A percentile compares a stretch with the other conserved stretches of the same genome.
These are phyloP conservation scores for Probaryconus sp. DNA, from an alignment of 1,140 invertebrate species.

Conservation along the genomic window DNA sequence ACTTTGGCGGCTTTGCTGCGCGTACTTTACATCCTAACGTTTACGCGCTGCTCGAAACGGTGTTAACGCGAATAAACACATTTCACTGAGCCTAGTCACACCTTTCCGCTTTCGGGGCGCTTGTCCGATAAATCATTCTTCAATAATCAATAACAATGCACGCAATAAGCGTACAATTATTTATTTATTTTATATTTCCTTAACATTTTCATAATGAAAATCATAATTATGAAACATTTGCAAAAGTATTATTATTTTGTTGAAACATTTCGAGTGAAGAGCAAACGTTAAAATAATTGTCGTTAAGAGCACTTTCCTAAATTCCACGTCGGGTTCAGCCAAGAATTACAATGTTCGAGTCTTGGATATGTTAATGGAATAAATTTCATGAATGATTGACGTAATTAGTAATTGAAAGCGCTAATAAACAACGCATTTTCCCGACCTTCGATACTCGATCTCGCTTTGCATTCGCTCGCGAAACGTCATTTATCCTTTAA, in stretches of 20 bases:
- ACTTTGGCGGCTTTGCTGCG: slow-evolving; percentile 33
- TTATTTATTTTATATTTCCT: too few species aligned
- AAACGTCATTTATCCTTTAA: slow-evolving; percentile 49
- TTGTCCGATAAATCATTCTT: slow-evolving; percentile 65
- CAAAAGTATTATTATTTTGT: too few species aligned
- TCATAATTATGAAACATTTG: too few species aligned
- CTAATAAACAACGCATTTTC: slow-evolving; percentile 41
- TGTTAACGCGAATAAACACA: slow-evolving; percentile 77
- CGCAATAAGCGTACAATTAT: too few species aligned
- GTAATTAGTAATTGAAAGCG: slow-evolving; percentile 6
- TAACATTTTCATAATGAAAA: too few species aligned
- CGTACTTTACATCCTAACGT: slow-evolving; percentile 33
- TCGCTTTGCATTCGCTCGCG: slow-evolving; percentile 21
- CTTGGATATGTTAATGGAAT: background rate
- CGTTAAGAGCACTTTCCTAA: too few species aligned
- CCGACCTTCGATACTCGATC: slow-evolving; percentile 26
- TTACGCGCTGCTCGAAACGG: slow-evolving; percentile 63
- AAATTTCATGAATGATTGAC: background rate
- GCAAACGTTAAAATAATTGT: too few species aligned
- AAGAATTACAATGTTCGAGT: too few species aligned
- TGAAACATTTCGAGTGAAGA: too few species aligned
- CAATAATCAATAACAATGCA: too few species aligned
- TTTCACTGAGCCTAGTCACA: slow-evolving; percentile 68
- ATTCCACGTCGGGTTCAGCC: too few species aligned
- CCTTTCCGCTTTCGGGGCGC: slow-evolving; percentile 65